phyloP scores from a whole-genome alignment of 2,113 vertebrate species.

The Papio anubis region DNA sequence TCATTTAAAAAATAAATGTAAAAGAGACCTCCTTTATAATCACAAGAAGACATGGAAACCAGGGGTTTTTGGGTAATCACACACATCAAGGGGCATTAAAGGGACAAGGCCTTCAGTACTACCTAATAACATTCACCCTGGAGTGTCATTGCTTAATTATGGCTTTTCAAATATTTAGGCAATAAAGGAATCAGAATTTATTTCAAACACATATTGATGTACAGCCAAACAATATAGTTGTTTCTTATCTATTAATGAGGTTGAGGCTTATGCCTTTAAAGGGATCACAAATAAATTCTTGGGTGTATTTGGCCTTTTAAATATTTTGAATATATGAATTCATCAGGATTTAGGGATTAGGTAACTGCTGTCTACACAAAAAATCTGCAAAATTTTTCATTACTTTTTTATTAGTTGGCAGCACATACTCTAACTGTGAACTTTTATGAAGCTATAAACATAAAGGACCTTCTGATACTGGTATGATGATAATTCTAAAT shows the following conservation, averaged over 20 bases:
- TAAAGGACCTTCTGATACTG: slow-evolving; percentile 87
- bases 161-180: slow-evolving; percentile 62
- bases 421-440: slow-evolving; percentile 84
- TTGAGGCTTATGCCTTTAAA: slow-evolving; percentile 67
- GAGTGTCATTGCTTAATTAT: slow-evolving; percentile 79
- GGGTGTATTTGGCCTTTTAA: slow-evolving; percentile 68
- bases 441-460: slow-evolving; percentile 88
- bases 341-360: slow-evolving; percentile 84
- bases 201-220: slow-evolving; percentile 67
- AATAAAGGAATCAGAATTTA: slow-evolving; percentile 67
- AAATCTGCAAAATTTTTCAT: slow-evolving; percentile 85
- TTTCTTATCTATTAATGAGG: slow-evolving; percentile 62
- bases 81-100: slow-evolving; percentile 65
- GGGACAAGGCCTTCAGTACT: slow-evolving; percentile 76
- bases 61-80: slow-evolving; percentile 58
- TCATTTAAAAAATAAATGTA: slow-evolving; percentile 50
- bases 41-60: slow-evolving; percentile 65
- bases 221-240: slow-evolving; percentile 58
- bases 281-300: slow-evolving; percentile 64
- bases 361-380: slow-evolving; percentile 81
- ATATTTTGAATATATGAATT: slow-evolving; percentile 83
- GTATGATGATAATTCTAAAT: slow-evolving; percentile 89
- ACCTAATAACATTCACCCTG: slow-evolving; percentile 56
- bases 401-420: slow-evolving; percentile 88
- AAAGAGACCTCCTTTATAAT: slow-evolving; percentile 72